Conservation (phyloP, 2,797 vertebrate species). For the Cryptoprocta ferox region DNA sequence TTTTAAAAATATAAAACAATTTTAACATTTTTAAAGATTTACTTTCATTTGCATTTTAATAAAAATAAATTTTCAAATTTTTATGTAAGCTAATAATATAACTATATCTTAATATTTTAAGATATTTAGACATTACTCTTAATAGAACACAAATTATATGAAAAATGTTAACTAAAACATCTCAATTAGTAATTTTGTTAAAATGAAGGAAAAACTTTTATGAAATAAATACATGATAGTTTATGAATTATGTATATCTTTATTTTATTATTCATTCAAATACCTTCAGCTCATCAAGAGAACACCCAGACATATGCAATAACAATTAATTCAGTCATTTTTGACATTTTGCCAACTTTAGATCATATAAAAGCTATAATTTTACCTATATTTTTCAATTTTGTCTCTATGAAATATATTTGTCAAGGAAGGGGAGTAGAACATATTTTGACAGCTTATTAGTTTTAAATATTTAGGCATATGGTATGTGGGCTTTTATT, state of each 20-base stretch:
- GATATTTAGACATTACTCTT: constrained; percentile 29
- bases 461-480: constrained; percentile 68
- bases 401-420: constrained; percentile 65
- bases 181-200: constrained; percentile 55
- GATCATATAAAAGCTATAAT: constrained; percentile 56
- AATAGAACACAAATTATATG: not conserved
- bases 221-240: constrained; percentile 11
- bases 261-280: constrained; percentile 66
- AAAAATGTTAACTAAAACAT: constrained; percentile 12
- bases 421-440: constrained; percentile 65
- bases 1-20: not conserved
- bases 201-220: constrained; percentile 49
- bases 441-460: constrained; percentile 73
- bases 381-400: constrained; percentile 65
- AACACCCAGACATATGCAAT: constrained; percentile 63
- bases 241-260: constrained; percentile 67
- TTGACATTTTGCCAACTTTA: constrained; percentile 72
- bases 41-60: constrained; percentile 29
- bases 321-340: constrained; percentile 72
- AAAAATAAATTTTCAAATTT: constrained; percentile 51
- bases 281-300: constrained; percentile 33
- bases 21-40: not conserved
- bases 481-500: constrained; percentile 64
- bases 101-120: constrained; percentile 54
- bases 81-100: constrained; percentile 26